phyloP scores from a whole-genome alignment of 2,888 invertebrate genomes.

The Nemurella pictetii region DNA sequence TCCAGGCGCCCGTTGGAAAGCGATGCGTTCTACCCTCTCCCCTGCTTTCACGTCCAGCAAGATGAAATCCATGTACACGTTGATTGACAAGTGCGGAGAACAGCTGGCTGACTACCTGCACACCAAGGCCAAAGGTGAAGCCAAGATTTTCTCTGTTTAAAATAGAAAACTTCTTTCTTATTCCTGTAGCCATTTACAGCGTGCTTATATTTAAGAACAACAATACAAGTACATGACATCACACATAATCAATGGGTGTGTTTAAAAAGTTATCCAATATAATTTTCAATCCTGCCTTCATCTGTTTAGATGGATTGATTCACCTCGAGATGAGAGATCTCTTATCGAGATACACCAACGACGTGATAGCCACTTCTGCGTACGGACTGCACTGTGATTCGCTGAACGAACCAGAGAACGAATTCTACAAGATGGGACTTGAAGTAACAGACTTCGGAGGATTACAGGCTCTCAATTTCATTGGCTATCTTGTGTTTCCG shows the following conservation, averaged over 20 bases:
- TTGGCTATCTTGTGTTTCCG: no score
- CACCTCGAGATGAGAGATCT: conserved; percentile 52
- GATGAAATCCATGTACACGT: conserved; percentile 45
- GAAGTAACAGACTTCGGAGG: conserved; percentile 53
- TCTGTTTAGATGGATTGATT: background rate
- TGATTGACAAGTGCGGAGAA: conserved; percentile 45
- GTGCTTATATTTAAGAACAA: no score
- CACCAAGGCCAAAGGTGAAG: background rate
- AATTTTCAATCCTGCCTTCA: no score
- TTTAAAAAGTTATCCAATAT: no score
- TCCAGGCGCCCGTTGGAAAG: no score
- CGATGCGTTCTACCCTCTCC: conserved; percentile 42
- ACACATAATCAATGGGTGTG: no score
- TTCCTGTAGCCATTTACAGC: background rate
- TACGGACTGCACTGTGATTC: conserved; percentile 61
- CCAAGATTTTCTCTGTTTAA: no score
- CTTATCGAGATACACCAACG: conserved; percentile 56
- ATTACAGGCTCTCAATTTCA: no score
- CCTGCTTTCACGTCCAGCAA: conserved; percentile 45
- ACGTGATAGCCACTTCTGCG: conserved; percentile 59
- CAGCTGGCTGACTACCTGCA: conserved; percentile 42
- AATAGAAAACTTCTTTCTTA: no score
- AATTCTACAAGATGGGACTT: conserved; percentile 60
- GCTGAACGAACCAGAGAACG: conserved; percentile 55
- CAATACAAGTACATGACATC: no score